Evolutionary conservation across 2,113 vertebrate genomes (phyloP), one percentile per base, ranked within the genome.

Genomic region (Limanda limanda): DNA sequence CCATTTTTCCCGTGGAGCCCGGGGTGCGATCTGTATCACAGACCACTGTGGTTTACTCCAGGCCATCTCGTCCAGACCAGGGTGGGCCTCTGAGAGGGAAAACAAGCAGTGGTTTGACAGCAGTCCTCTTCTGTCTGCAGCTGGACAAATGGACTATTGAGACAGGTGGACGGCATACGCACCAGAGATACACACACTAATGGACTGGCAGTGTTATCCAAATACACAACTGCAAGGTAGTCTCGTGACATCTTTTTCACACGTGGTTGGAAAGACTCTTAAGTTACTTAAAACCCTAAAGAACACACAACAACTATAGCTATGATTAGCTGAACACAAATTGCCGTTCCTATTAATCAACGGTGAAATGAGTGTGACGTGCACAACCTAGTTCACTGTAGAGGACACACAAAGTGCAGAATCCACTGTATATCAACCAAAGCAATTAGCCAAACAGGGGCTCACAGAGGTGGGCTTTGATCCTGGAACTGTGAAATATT

Each of bases 401-500:
- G 65, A 76, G 71, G 60, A 79, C 71, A 73, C 45, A 76, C 27
- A 31, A 37, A 52, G 20, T 66, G 51, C 12, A 68, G 59, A 77
- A 65, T 60, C 52, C 68, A 56, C 42, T 47, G 42, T 74, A 62
- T 42, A 78, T 83, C 56, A 87, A 69, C 78, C 82, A 80, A 86
- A 83, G 80, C 79, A 86, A 89, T 88, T 86, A 86, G 79, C 61
- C 82, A 86, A 84, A 82, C 88, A 88, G 82, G 66, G 65, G 76
- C 83, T 79, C 75, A 55, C 72, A 77, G 81, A 86, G 84, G 68
- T 83, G 76, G 71, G 83, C 86, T 92, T 92, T 93, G 90, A 91
- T 93, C 89, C 78, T 69, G 75, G 74, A 76, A 69, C 81, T 81
- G 89, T 90, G 84, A 93, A 93, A 93, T 91, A 92, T 91, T 90